Percentiles rank a stretch among this genome's conserved stretches.
phyloP scores from a whole-genome alignment of 2,888 invertebrate genomes.

The Timema cristinae region DNA sequence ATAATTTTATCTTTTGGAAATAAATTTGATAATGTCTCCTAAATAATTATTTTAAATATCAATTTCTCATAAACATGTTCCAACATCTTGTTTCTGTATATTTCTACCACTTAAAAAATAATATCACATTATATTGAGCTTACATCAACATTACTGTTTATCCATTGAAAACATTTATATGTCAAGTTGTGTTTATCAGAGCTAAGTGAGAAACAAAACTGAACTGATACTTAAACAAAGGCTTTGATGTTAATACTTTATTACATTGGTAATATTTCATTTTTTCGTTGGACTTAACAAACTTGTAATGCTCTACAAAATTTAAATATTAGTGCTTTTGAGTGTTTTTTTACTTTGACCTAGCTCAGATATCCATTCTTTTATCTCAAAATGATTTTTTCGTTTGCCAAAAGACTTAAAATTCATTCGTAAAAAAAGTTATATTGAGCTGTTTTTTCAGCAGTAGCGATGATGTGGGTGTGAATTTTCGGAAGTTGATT shows the following conservation, averaged over 20 bases:
- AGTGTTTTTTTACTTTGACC: not conserved
- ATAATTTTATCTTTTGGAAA: too few relatives aligned
- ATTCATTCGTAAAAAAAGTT: not conserved
- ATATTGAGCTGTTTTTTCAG: slow-evolving; percentile 9
- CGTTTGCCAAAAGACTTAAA: not conserved
- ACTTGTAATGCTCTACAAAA: not conserved
- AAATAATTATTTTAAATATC: too few relatives aligned
- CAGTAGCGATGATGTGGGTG: slow-evolving; percentile 4
- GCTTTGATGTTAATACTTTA: too few relatives aligned
- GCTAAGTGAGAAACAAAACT: not conserved
- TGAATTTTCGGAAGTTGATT: slow-evolving; percentile 22
- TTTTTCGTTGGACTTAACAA: too few relatives aligned
- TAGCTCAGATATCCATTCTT: slow-evolving; percentile 7
- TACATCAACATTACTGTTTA: not conserved
- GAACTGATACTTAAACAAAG: too few relatives aligned
- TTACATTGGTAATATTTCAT: too few relatives aligned
- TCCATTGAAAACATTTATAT: slow-evolving; percentile 11
- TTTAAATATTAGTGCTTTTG: not conserved
- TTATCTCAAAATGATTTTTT: not conserved
- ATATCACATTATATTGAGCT: not conserved
- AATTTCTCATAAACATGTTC: too few relatives aligned
- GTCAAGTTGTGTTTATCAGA: slow-evolving; percentile 7
- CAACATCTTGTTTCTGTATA: not conserved
- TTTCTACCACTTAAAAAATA: not conserved
- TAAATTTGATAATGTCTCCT: too few relatives aligned